Conservation (phyloP, 2,888 invertebrate genomes). For the Tipula unca region DNA sequence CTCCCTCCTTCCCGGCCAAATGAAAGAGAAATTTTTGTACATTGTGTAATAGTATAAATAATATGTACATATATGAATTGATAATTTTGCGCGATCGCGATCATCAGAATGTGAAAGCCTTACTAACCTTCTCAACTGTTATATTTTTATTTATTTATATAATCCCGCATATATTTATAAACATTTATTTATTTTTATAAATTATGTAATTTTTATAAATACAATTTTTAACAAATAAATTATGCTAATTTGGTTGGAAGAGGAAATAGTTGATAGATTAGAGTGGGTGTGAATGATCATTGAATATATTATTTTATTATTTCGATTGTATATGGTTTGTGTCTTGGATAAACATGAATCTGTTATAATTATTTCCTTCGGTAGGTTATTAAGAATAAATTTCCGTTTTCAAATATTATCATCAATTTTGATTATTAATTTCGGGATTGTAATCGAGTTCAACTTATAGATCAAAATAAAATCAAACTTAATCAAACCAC, state of each 20-base stretch:
- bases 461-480: too few species aligned
- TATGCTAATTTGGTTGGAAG: neutral
- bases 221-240: neutral
- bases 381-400: too few species aligned
- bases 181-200: neutral
- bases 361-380: too few species aligned
- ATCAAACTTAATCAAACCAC: too few species aligned
- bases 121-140: slow-evolving; percentile 8
- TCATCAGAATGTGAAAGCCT: neutral
- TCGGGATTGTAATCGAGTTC: too few species aligned
- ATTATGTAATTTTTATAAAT: neutral
- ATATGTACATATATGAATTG: neutral
- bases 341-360: neutral
- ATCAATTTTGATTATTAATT: too few species aligned
- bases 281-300: neutral
- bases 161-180: neutral
- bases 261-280: neutral
- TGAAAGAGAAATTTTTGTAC: neutral
- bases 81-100: neutral
- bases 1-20: neutral
- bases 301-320: neutral
- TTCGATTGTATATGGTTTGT: neutral
- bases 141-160: neutral
- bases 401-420: too few species aligned
- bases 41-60: neutral